Evolutionary conservation across 2,888 invertebrate species (phyloP).

Genomic region (Euzetes globulus): DNA sequence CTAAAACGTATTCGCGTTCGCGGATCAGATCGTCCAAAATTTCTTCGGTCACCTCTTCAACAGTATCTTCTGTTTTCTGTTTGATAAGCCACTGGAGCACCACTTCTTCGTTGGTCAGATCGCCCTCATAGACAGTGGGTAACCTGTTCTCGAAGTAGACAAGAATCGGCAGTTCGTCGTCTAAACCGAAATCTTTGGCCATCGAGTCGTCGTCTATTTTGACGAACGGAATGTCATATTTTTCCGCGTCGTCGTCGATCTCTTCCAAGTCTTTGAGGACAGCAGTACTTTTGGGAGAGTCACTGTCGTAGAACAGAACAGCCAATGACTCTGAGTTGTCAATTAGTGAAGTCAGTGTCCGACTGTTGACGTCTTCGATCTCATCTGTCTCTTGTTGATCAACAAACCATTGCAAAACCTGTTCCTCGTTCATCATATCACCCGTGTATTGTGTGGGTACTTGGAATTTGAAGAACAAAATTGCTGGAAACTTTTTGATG

Average conservation of each 20-base stretch:
- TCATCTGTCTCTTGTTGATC: constrained; percentile 83
- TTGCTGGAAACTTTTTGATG: constrained; percentile 74
- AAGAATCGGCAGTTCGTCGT: constrained; percentile 66
- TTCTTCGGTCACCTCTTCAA: constrained; percentile 87
- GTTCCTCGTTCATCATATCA: constrained; percentile 65
- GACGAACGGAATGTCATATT: constrained; percentile 44
- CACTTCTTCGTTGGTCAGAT: constrained; percentile 57
- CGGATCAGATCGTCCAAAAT: constrained; percentile 74
- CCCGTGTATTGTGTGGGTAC: constrained; percentile 78
- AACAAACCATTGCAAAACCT: constrained; percentile 82
- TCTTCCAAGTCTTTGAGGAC: constrained; percentile 43
- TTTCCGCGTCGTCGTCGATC: constrained; percentile 42
- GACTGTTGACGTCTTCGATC: constrained; percentile 78
- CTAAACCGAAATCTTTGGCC: constrained; percentile 78
- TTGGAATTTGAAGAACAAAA: constrained; percentile 82
- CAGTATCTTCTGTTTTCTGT: constrained; percentile 77
- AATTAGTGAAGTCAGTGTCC: constrained; percentile 70
- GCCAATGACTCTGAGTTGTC: constrained; percentile 82
- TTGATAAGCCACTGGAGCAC: constrained; percentile 76
- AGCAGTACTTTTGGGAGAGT: constrained; percentile 45
- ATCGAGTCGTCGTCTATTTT: constrained; percentile 52
- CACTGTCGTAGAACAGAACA: constrained; percentile 62
- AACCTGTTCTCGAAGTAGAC: constrained; percentile 62
- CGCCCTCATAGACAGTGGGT: constrained; percentile 43
- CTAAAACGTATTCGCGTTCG: constrained; percentile 87